Evolutionary conservation across 2,113 vertebrate genomes (phyloP), one percentile per base, ranked within the genome.

Genomic region (Pteruthius melanotis): DNA sequence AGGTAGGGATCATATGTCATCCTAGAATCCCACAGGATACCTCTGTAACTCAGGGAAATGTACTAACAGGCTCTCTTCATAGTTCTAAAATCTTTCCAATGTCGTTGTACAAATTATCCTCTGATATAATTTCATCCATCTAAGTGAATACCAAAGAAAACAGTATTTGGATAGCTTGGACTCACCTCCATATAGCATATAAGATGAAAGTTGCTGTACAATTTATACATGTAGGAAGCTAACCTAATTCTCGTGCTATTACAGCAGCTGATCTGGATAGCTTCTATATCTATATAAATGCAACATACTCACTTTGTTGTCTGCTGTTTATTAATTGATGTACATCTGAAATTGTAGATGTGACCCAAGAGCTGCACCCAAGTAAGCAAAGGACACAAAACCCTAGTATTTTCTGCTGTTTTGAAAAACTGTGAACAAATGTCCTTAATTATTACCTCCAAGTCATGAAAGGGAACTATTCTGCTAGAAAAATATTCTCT

Each of bases 191-290:
- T 18, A 15, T 0, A 52, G 11, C 4, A 66, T 1, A 0, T 57
- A 66, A 61, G n/a, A 70, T 18, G 26, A 52, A 39, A n/a, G 3
- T 39, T 79, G 42, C 42, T 56, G 3, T 33, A 22, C 10, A 35
- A 7, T 20, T 15, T 44, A 22, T 40, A 11, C 10, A 39, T 0
- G 0, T 47, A 40, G 42, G 52, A 53, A 75, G 18, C 6, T 26
- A 45, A 71, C 18, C 4, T 27, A 4, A 18, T 44, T 71, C 13
- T 40, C 28, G 30, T 33, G 18, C 5, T 52, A 1, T 57, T 31
- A 57, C 33, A 61, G 23, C 4, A 57, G 31, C 17, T 40, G 6
- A 50, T 49, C 44, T 76, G 16, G 12, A 21, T 49, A 40, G 5
- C 45, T 70, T 9, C 27, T 57, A 1, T 35, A 23, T 7, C 13